Evolutionary conservation across 2,797 vertebrate genomes (phyloP), one percentile per base, ranked within the genome.

Genomic region (Petrocephalus sullivani): DNA sequence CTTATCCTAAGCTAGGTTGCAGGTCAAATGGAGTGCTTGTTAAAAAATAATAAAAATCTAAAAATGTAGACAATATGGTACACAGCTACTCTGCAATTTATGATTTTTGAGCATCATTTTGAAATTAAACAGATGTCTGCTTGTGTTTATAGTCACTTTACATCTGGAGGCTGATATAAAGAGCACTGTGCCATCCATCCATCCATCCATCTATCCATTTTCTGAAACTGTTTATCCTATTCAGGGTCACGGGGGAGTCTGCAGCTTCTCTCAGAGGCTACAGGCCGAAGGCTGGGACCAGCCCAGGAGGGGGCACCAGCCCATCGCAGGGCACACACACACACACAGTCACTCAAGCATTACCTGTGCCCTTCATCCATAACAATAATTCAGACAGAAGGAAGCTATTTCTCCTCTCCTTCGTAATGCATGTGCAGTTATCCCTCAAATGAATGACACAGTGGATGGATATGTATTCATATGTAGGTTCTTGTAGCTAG

Each of bases 51-150:
- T 6, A 8, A 10, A 54, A 2, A 64, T 53, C 23, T 57, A 54
- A 37, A 87, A 87, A 87, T 51, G 23, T 28, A 28, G 12, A 54
- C 21, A 87, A 87, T 78, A 46, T 87, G 87, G 87, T 37, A 12
- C 14, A 81, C 71, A 94, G 60, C 19, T 7, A 6, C 49, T 64
- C 86, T 58, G 87, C 56, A 91, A 83, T 88, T 51, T 88, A 56
- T 61, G 60, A 85, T 61, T 84, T 84, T 85, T 64, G 64, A 85
- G 82, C 83, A 61, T 88, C 78, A 64, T 33, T 88, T 85, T 75
- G 85, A 88, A 86, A 57, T 19, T 14, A 88, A 88, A 85, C 88
- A 88, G 53, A 88, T 88, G 83, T n/a, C 41, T 46, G 3, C 41
- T 46, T 46, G 41, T 46, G 41, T 46, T 46, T 46, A 4, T 46